Percentiles rank a stretch among this genome's conserved stretches.
Conservation (phyloP, 2,113 vertebrate genomes). For the Halichoerus grypus region DNA sequence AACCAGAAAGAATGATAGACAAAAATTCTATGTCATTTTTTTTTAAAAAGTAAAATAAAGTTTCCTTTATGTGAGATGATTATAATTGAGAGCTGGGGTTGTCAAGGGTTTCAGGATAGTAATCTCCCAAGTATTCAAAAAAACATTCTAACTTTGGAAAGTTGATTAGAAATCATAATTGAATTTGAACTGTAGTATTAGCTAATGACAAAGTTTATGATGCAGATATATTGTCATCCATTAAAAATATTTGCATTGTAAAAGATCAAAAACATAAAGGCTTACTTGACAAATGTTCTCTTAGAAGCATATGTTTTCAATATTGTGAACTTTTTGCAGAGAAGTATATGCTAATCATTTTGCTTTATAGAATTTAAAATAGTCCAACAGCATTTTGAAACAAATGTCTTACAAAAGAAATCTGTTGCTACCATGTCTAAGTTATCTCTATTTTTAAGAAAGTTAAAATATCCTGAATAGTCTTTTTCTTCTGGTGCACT, state of each 20-base stretch:
- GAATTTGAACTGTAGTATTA: slow-evolving; percentile 57
- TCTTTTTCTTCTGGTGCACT: slow-evolving; percentile 15
- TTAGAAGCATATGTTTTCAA: slow-evolving; percentile 66
- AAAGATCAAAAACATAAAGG: slow-evolving; percentile 52
- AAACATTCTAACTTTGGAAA: slow-evolving; percentile 49
- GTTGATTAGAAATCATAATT: slow-evolving; percentile 62
- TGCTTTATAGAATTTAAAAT: slow-evolving; percentile 64
- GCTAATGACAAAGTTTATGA: slow-evolving; percentile 66
- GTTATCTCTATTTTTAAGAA: neutral
- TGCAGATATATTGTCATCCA: slow-evolving; percentile 58
- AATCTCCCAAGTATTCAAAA: slow-evolving; percentile 49
- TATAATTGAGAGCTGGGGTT: neutral
- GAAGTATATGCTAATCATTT: slow-evolving; percentile 58
- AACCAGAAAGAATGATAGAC: neutral
- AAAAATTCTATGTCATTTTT: neutral
- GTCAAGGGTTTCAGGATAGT: neutral
- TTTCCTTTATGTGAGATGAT: neutral
- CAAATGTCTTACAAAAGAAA: slow-evolving; percentile 64
- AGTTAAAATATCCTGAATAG: slow-evolving; percentile 15
- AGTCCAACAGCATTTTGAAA: slow-evolving; percentile 61
- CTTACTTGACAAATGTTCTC: slow-evolving; percentile 55
- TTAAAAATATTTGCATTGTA: slow-evolving; percentile 73
- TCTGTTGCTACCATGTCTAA: slow-evolving; percentile 16
- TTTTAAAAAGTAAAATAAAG: neutral
- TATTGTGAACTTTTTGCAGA: slow-evolving; percentile 65